These are phyloP conservation scores for Zaprionus camerounensis DNA, from an alignment of 1,140 invertebrate species.

Conservation along the genomic window DNA sequence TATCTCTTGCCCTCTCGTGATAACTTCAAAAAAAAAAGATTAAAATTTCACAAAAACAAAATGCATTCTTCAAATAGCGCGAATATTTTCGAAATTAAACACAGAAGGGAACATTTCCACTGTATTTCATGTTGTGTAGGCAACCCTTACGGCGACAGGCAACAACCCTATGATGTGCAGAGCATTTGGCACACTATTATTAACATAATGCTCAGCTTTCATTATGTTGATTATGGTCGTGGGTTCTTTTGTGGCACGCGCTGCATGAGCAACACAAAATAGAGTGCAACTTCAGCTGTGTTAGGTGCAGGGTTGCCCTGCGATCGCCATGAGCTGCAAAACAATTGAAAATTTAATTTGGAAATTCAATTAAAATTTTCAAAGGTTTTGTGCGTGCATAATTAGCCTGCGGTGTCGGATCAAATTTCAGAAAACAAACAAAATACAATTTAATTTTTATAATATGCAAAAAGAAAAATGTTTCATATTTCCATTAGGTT, in stretches of 20 bases:
- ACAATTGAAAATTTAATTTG: background rate
- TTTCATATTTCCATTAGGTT: background rate
- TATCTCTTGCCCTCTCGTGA: slow-evolving; percentile 21
- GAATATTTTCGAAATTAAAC: slow-evolving; percentile 72
- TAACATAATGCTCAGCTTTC: slow-evolving; percentile 68
- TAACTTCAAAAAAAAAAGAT: slow-evolving; percentile 54
- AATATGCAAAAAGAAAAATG: background rate
- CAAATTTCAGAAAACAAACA: background rate
- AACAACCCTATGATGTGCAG: slow-evolving; percentile 27
- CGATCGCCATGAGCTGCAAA: slow-evolving; percentile 20
- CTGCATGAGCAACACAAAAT: slow-evolving; percentile 4
- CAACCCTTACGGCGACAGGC: slow-evolving; percentile 47
- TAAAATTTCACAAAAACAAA: slow-evolving; percentile 52
- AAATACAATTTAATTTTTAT: background rate
- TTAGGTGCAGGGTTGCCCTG: slow-evolving; percentile 22
- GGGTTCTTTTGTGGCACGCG: slow-evolving; percentile 48
- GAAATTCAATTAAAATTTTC: slow-evolving; percentile 22
- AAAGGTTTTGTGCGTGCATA: background rate
- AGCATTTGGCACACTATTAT: slow-evolving; percentile 77
- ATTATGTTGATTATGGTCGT: slow-evolving; percentile 58
- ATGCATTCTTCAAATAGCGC: slow-evolving; percentile 66
- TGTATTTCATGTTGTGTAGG: slow-evolving; percentile 13
- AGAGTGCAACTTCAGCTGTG: slow-evolving; percentile 16
- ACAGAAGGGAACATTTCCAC: slow-evolving; percentile 15
- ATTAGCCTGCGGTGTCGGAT: background rate